Percentiles rank a stretch among this genome's conserved stretches.
Evolutionary conservation across 2,888 invertebrate species (phyloP).

Genomic region (Zootermopsis nevadensis): DNA sequence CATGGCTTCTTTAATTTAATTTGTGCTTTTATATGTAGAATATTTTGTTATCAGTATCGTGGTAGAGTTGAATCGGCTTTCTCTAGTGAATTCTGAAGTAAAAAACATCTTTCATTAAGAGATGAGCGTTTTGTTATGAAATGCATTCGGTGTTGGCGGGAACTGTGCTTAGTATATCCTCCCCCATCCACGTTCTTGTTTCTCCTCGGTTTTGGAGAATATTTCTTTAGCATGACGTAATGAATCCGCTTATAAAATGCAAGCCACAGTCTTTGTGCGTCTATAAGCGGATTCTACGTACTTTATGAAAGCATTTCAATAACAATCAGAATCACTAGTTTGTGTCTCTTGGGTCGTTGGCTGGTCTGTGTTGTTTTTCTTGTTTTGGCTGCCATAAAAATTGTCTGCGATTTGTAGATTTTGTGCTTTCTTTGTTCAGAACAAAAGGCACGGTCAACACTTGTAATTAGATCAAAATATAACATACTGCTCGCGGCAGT

Average conservation of each 20-base stretch:
- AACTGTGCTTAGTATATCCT: too few species aligned
- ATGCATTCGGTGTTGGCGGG: too few species aligned
- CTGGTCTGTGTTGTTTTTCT: neutral
- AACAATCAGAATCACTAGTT: neutral
- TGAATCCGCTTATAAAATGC: neutral
- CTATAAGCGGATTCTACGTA: neutral
- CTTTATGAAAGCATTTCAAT: neutral
- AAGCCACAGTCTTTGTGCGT: neutral
- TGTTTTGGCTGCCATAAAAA: neutral
- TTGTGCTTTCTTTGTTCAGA: conserved; percentile 21
- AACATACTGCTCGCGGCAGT: neutral
- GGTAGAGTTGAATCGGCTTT: too few species aligned
- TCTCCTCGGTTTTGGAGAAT: neutral
- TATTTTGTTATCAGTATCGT: too few species aligned
- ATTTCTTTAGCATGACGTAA: neutral
- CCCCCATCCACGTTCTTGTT: neutral
- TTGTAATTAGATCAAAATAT: neutral
- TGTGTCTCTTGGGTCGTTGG: neutral
- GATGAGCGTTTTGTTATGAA: too few species aligned
- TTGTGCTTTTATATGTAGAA: too few species aligned
- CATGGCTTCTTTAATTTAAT: too few species aligned
- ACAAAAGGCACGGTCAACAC: conserved; percentile 38
- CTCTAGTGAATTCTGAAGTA: too few species aligned
- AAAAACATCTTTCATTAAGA: too few species aligned
- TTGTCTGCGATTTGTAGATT: neutral